Evolutionary conservation across 2,888 invertebrate species (phyloP).

Genomic region (Hemistola chrysoprasaria): DNA sequence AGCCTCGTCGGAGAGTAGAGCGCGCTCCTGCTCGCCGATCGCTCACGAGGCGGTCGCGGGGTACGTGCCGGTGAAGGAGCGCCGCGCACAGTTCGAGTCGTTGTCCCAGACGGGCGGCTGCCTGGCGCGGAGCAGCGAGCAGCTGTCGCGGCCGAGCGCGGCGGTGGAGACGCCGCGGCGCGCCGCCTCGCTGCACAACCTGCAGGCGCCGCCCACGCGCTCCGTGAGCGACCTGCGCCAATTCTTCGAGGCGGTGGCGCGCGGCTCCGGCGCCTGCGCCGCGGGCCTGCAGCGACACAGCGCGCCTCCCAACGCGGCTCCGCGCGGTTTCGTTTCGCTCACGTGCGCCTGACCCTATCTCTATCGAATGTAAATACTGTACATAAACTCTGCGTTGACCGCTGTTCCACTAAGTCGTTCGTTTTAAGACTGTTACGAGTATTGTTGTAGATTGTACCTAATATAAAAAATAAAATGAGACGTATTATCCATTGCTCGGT

Average conservation of each 20-base stretch:
- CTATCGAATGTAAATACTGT: constrained; percentile 63
- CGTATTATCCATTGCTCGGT: constrained; percentile 26
- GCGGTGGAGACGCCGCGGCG: constrained; percentile 78
- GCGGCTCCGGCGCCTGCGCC: constrained; percentile 59
- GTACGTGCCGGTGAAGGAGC: constrained; percentile 87
- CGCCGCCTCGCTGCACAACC: constrained; percentile 86
- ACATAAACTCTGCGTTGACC: constrained; percentile 68
- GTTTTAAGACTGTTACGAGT: constrained; percentile 81
- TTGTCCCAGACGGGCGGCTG: constrained; percentile 84
- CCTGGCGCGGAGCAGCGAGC: constrained; percentile 85
- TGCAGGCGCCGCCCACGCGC: constrained; percentile 76
- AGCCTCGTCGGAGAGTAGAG: constrained; percentile 65
- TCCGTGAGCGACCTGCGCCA: constrained; percentile 86
- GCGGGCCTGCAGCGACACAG: constrained; percentile 56
- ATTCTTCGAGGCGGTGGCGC: constrained; percentile 85
- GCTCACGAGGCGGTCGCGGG: constrained; percentile 76
- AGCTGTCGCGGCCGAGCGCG: constrained; percentile 65
- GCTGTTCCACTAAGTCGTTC: constrained; percentile 75
- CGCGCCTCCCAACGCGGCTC: constrained; percentile 58
- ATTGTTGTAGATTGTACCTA: constrained; percentile 76
- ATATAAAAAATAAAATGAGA: constrained; percentile 70
- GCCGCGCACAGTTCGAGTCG: constrained; percentile 87
- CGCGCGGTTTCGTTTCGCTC: constrained; percentile 67
- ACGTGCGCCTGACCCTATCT: constrained; percentile 59
- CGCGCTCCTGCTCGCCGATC: constrained; percentile 75